Conservation (phyloP, 2,888 invertebrate genomes). For the Melanotus villosus region DNA sequence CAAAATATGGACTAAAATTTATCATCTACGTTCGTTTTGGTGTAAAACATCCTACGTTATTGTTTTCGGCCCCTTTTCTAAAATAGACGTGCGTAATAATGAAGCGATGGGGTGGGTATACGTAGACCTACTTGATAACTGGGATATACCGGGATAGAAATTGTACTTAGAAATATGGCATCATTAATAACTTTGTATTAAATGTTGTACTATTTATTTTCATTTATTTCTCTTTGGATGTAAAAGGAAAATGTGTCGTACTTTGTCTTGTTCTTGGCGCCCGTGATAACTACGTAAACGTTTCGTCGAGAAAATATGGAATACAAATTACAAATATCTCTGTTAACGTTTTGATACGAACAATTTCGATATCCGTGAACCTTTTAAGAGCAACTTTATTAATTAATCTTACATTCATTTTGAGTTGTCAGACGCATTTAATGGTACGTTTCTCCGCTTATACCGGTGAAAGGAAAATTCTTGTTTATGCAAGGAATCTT, state of each 20-base stretch:
- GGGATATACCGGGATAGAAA: constrained; percentile 55
- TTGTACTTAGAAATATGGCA: constrained; percentile 64
- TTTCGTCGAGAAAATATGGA: constrained; percentile 7
- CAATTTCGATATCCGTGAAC: not conserved
- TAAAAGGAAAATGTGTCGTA: constrained; percentile 60
- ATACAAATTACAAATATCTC: constrained; percentile 17
- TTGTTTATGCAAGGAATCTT: too few species aligned
- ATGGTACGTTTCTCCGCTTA: not conserved
- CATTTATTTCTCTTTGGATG: constrained; percentile 63
- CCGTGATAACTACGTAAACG: too few species aligned
- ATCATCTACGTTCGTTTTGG: constrained; percentile 66
- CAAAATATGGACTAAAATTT: constrained; percentile 67
- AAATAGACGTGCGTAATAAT: constrained; percentile 41
- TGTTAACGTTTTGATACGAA: not conserved
- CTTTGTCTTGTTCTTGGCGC: constrained; percentile 54
- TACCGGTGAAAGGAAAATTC: not conserved
- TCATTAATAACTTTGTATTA: constrained; percentile 68
- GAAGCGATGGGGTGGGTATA: constrained; percentile 39
- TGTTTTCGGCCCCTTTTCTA: constrained; percentile 61
- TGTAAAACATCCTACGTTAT: constrained; percentile 59
- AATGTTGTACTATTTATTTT: constrained; percentile 67
- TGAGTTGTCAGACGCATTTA: not conserved
- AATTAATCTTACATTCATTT: constrained; percentile 18
- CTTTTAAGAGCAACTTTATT: constrained; percentile 4
- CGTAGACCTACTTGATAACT: constrained; percentile 43